Base-by-base conservation (phyloP, 2,797 vertebrate genomes). In the Pteronotus mesoamericanus region DNA sequence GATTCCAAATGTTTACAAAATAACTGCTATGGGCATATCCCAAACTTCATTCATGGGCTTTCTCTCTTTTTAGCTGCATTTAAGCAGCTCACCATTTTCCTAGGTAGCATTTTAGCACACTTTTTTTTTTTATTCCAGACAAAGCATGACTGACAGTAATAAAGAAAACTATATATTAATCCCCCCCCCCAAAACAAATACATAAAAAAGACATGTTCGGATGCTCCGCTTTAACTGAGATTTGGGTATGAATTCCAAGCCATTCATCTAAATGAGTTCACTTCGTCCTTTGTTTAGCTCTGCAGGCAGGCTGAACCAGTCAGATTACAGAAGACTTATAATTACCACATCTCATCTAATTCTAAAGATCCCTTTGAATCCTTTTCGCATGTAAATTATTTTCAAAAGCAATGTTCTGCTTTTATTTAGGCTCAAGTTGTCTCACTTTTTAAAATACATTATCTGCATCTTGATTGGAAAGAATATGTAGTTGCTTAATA, bases 1-100 rank as follows among this genome's bases (percentile, higher is more conserved):
- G 37, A 79, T 66, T 97, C 97, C 97, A 98, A 94, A 92, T 84
- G 86, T 96, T 97, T 93, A 93, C 96, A 97, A 94, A 94, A 95
- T 97, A 82, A 87, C 93, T 79, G 80, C 86, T 89, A 82, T 51
- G 44, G 71, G 69, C 86, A 61, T 48, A 85, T 83, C 79, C 91
- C 75, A 83, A 61, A 74, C 61, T 90, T 71, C 64, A 77, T 93
- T 86, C 51, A 3, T 32, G 29, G 14, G 51, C 26, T 74, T 87
- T 86, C 82, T 83, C 44, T 79, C 22, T 61, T 85, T 91, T 95
- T 46, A 61, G 39, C 32, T 75, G 37, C n/a, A n/a, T 32, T 77
- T 71, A 51, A 94, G 44, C 74, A 93, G 66, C 48, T 37, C 59
- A 85, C 82, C 79, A 59, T 90, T 95, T 93, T 97, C 74, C 64